Evolutionary conservation across 1,140 invertebrate genomes (phyloP).

Genomic region (Drosophila rufa): DNA sequence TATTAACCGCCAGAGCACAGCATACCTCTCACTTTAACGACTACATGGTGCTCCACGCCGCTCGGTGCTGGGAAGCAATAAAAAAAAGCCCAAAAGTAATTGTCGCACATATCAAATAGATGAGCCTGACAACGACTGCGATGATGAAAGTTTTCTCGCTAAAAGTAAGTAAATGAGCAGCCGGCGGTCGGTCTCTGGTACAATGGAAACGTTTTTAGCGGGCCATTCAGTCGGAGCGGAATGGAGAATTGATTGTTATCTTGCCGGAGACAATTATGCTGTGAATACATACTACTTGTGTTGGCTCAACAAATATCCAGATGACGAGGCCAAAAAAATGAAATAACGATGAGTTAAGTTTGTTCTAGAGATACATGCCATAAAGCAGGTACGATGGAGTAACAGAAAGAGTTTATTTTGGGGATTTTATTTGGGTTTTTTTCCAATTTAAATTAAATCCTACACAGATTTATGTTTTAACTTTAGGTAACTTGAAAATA

Average conservation of each 20-base stretch:
- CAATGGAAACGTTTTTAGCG: conserved; percentile 26
- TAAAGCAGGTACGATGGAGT: not conserved
- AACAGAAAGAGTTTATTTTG: no score
- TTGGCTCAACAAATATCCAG: conserved; percentile 15
- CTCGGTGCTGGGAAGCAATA: conserved; percentile 8
- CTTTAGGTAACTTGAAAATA: no score
- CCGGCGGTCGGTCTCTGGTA: conserved; percentile 1
- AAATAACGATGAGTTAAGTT: not conserved
- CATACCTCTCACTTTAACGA: conserved; percentile 2
- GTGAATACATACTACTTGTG: conserved; percentile 6
- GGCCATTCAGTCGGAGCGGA: conserved; percentile 1
- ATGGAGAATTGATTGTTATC: conserved; percentile 33
- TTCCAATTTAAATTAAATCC: no score
- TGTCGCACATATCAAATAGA: conserved; percentile 47
- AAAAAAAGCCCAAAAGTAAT: conserved; percentile 42
- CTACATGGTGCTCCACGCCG: conserved; percentile 16
- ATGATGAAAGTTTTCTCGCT: conserved; percentile 50
- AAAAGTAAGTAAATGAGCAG: conserved; percentile 31
- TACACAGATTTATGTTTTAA: no score
- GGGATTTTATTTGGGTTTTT: no score
- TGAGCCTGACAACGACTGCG: conserved; percentile 21
- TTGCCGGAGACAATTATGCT: conserved; percentile 28
- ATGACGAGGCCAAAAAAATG: conserved; percentile 7
- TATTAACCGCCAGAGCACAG: conserved; percentile 9
- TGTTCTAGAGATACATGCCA: conserved; percentile 6